Evolutionary conservation across 2,888 invertebrate species (phyloP).

Genomic region (Xestia ashworthii): DNA sequence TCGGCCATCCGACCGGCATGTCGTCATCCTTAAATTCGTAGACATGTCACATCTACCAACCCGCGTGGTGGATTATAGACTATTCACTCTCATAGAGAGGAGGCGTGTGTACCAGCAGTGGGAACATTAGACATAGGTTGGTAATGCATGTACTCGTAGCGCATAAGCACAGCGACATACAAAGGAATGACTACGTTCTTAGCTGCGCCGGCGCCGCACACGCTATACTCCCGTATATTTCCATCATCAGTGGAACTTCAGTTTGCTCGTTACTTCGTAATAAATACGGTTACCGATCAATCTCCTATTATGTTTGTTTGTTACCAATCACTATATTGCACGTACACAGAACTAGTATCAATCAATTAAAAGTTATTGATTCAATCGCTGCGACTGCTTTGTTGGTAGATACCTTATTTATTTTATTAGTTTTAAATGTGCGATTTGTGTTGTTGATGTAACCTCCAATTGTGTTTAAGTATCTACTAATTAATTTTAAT

Average conservation of each 20-base stretch:
- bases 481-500: slow-evolving; percentile 32
- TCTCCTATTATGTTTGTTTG: slow-evolving; percentile 53
- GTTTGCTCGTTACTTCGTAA: slow-evolving; percentile 72
- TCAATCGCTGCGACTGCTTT: slow-evolving; percentile 46
- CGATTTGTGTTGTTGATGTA: slow-evolving; percentile 18
- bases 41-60: too few relatives aligned
- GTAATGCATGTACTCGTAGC: too few relatives aligned
- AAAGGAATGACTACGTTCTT: background rate
- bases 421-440: slow-evolving; percentile 56
- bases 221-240: slow-evolving; percentile 66
- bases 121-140: too few relatives aligned
- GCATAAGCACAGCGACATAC: background rate
- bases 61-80: too few relatives aligned
- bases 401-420: slow-evolving; percentile 42
- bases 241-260: slow-evolving; percentile 61
- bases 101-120: too few relatives aligned
- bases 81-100: too few relatives aligned
- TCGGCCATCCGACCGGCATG: too few relatives aligned
- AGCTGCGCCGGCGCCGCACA: background rate
- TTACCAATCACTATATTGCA: slow-evolving; percentile 58
- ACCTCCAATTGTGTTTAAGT: slow-evolving; percentile 37
- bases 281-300: slow-evolving; percentile 64
- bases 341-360: slow-evolving; percentile 57
- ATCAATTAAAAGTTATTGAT: slow-evolving; percentile 64
- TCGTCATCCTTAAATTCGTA: too few relatives aligned